Evolutionary conservation across 2,113 vertebrate species (phyloP).

Genomic region (Malurus cyaneus): DNA sequence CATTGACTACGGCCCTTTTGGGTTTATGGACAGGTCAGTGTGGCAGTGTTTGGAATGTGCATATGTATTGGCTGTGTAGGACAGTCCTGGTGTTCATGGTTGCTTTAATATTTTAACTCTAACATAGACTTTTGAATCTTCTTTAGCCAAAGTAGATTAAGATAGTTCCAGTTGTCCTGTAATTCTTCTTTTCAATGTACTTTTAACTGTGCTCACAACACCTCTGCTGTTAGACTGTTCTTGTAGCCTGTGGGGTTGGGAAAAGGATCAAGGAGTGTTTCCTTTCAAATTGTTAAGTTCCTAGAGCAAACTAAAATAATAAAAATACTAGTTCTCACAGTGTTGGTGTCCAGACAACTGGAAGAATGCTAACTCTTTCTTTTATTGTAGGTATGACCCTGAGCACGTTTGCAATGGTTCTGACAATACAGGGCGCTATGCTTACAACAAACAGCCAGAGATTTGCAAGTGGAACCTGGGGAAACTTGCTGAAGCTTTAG

Average conservation of each 20-base stretch:
- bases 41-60: background rate
- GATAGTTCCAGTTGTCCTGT: background rate
- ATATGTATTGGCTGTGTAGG: rapidly evolving
- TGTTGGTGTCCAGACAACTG: background rate
- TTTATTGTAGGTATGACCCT: slow-evolving; percentile 86
- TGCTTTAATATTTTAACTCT: background rate
- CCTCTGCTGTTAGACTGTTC: background rate
- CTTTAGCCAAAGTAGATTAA: background rate
- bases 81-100: background rate
- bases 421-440: slow-evolving; percentile 88
- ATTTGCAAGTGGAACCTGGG: slow-evolving; percentile 94
- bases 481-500: slow-evolving; percentile 89
- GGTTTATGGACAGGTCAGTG: slow-evolving; percentile 94
- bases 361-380: background rate
- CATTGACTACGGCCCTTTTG: slow-evolving; percentile 94
- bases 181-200: background rate
- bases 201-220: background rate
- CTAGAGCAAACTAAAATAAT: background rate
- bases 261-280: background rate
- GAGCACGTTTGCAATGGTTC: slow-evolving; percentile 93
- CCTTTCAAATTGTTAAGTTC: background rate
- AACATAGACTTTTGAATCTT: background rate
- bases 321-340: background rate
- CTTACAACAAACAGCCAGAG: slow-evolving; percentile 90
- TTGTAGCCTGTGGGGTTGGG: background rate